phyloP scores from a whole-genome alignment of 2,797 vertebrate species.

The Enteromius trimaculatus region DNA sequence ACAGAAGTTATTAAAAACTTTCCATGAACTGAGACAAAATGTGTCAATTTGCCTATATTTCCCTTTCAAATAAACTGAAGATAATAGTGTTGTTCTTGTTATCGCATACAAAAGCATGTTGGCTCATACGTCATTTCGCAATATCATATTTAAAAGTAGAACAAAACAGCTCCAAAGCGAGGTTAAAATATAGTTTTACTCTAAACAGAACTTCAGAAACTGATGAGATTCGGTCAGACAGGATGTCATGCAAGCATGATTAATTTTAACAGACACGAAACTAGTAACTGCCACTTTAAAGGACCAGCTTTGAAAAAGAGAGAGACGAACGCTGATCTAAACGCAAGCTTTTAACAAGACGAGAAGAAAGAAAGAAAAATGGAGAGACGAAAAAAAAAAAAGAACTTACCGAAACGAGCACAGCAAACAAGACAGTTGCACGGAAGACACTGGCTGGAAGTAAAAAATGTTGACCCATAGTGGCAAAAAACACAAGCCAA shows the following conservation, averaged over 20 bases:
- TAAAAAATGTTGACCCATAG: slow-evolving; percentile 35
- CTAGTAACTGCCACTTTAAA: too few relatives aligned
- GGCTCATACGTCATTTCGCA: background rate
- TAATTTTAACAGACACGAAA: background rate
- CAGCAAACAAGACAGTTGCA: slow-evolving; percentile 33
- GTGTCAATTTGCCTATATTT: background rate
- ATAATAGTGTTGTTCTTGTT: too few relatives aligned
- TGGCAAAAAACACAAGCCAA: background rate
- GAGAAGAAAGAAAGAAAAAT: background rate
- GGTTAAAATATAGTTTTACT: background rate
- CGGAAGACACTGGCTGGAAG: slow-evolving; percentile 13
- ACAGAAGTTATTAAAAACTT: background rate
- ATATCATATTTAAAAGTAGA: background rate
- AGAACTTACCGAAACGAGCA: slow-evolving; percentile 36
- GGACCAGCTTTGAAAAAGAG: background rate
- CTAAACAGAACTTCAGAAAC: background rate
- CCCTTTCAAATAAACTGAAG: background rate
- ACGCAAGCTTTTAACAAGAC: background rate
- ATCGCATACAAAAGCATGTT: background rate
- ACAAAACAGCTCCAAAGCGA: background rate
- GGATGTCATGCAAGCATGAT: background rate
- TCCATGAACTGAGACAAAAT: background rate
- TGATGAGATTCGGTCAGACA: background rate
- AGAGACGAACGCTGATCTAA: background rate
- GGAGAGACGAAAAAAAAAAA: background rate